phyloP scores from a whole-genome alignment of 2,113 vertebrate genomes.

The Dipodomys spectabilis region DNA sequence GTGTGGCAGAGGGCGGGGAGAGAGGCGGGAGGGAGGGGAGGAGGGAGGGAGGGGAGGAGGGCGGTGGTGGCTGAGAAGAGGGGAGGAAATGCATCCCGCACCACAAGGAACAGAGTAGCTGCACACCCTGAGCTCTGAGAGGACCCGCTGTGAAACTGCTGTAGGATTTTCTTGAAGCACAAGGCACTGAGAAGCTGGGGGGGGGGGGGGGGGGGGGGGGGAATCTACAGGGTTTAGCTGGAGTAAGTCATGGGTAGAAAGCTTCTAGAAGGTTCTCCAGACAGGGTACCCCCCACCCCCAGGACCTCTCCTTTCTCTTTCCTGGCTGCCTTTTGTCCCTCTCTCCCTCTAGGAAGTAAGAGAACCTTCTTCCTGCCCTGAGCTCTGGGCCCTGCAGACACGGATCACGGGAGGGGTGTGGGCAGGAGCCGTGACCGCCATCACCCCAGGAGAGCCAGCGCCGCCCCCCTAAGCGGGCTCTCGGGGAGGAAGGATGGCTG shows the following conservation, averaged over 20 bases:
- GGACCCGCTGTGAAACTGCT: neutral
- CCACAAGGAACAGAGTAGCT: too few species aligned
- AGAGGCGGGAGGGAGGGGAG: too few species aligned
- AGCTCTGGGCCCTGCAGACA: neutral
- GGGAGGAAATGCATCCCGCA: too few species aligned
- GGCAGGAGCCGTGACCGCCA: too few species aligned
- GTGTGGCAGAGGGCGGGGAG: neutral
- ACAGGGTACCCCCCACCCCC: neutral
- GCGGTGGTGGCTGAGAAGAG: too few species aligned
- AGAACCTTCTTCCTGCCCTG: neutral
- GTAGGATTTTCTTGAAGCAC: neutral
- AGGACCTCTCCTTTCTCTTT: accelerated
- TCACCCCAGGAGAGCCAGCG: too few species aligned
- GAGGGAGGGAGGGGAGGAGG: too few species aligned
- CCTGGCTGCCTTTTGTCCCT: neutral
- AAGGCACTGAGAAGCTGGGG: too few species aligned
- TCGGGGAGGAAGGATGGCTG: too few species aligned
- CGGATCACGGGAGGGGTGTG: too few species aligned
- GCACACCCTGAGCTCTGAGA: accelerated
- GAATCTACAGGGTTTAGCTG: neutral
- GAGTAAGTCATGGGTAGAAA: neutral
- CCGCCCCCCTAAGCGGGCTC: too few species aligned
- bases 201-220: neutral
- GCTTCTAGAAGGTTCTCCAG: neutral
- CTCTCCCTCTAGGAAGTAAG: conserved; percentile 4